A percentile compares a stretch with the other conserved stretches of the same genome.
These are phyloP conservation scores for Macaca mulatta DNA, from an alignment of 2,113 vertebrate genomes.

Conservation along the genomic window DNA sequence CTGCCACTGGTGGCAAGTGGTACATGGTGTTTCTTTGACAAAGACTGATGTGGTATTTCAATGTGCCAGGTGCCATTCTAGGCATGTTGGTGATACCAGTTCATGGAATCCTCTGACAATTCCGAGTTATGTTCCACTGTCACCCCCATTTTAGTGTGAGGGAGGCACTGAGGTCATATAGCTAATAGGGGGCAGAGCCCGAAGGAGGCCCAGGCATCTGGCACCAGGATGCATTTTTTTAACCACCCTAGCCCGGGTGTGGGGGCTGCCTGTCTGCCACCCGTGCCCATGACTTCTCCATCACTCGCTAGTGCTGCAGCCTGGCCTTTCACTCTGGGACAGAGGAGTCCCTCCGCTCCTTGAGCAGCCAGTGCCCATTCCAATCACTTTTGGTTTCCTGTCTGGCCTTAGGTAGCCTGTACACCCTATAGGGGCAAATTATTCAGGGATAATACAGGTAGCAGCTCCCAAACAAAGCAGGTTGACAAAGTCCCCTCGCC, in stretches of 20 bases:
- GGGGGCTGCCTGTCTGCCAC: not conserved
- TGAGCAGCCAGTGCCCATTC: not conserved
- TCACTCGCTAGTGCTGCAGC: fast-evolving
- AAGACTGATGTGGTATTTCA: not conserved
- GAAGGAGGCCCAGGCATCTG: not conserved
- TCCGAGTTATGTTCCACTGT: not conserved
- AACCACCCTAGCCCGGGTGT: fast-evolving
- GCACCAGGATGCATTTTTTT: not conserved
- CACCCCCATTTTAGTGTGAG: no score
- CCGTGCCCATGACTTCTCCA: no score
- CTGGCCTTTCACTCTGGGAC: not conserved
- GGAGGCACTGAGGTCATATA: not conserved
- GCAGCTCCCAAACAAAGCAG: slow-evolving; percentile 29
- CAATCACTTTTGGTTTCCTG: not conserved
- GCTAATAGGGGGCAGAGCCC: no score
- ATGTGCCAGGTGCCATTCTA: not conserved
- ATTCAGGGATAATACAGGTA: fast-evolving
- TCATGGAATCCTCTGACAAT: not conserved
- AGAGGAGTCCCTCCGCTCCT: not conserved
- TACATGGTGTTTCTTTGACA: not conserved
- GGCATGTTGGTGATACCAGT: not conserved
- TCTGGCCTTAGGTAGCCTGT: not conserved
- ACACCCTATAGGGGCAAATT: not conserved
- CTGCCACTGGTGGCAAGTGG: not conserved
- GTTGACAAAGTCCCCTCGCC: not conserved